Conservation (phyloP, 2,113 vertebrate genomes). For the Crotalus helleri region DNA sequence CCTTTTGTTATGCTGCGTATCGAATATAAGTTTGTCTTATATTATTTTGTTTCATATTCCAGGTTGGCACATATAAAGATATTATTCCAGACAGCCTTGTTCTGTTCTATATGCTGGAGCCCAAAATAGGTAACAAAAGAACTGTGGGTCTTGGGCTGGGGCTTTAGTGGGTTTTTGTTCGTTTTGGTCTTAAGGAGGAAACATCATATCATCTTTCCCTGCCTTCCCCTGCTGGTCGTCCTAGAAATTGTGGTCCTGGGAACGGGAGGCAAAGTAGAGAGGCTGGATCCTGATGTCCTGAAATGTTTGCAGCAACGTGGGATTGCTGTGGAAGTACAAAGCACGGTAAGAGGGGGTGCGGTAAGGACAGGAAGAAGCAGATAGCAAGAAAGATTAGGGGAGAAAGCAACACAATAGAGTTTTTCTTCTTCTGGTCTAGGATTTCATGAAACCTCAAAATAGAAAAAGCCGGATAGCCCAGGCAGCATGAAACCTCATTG, state of each 20-base stretch:
- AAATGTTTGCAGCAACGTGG: constrained; percentile 77
- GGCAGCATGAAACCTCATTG: too few relatives aligned
- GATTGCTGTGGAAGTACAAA: constrained; percentile 90
- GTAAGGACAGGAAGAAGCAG: rapidly evolving
- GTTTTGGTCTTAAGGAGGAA: background rate
- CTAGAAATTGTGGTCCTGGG: constrained; percentile 93
- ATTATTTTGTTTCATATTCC: background rate
- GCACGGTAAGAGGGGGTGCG: constrained; percentile 77
- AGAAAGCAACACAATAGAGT: background rate
- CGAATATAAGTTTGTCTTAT: background rate
- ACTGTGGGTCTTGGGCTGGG: too few relatives aligned
- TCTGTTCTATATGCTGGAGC: constrained; percentile 85
- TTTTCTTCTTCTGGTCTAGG: rapidly evolving
- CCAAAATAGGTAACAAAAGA: constrained; percentile 73
- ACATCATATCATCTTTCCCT: background rate
- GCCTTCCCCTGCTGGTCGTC: background rate
- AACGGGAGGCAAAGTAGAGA: constrained; percentile 80
- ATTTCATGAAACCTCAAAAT: background rate
- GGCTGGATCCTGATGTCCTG: constrained; percentile 71
- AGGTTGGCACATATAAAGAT: constrained; percentile 79
- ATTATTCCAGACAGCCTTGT: constrained; percentile 82
- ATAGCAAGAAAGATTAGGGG: background rate
- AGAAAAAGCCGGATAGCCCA: background rate
- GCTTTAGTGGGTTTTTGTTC: background rate
- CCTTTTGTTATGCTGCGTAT: background rate